Evolutionary conservation across 2,113 vertebrate genomes (phyloP).

Genomic region (Centropus unirufus): DNA sequence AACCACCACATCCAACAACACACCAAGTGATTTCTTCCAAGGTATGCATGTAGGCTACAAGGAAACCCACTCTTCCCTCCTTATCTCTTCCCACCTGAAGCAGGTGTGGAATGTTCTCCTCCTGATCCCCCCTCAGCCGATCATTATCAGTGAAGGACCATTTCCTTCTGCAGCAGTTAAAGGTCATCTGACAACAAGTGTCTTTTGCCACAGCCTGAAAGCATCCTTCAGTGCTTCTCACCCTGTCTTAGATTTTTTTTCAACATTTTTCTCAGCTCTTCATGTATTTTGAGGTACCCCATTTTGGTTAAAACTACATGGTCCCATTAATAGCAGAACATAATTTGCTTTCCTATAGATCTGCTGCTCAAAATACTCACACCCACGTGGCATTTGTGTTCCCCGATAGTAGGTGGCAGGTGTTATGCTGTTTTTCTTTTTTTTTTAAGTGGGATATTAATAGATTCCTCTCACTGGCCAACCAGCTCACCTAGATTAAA

Average conservation of each 20-base stretch:
- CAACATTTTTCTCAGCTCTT: neutral
- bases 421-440: neutral
- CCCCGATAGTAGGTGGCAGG: constrained; percentile 32
- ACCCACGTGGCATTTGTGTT: neutral
- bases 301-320: accelerated
- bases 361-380: neutral
- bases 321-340: neutral
- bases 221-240: neutral
- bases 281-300: neutral
- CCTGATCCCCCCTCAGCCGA: neutral
- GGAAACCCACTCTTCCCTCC: neutral
- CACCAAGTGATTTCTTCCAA: neutral
- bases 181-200: neutral
- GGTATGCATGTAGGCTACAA: neutral
- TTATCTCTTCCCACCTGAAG: accelerated
- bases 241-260: neutral
- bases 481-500: neutral
- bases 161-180: neutral
- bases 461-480: neutral
- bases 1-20: neutral
- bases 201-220: neutral
- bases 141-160: neutral
- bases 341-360: neutral
- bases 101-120: neutral
- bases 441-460: constrained; percentile 15